Conservation (phyloP, 64 coral and sea anemone species). For the Dendrophyllia cribrosa region DNA sequence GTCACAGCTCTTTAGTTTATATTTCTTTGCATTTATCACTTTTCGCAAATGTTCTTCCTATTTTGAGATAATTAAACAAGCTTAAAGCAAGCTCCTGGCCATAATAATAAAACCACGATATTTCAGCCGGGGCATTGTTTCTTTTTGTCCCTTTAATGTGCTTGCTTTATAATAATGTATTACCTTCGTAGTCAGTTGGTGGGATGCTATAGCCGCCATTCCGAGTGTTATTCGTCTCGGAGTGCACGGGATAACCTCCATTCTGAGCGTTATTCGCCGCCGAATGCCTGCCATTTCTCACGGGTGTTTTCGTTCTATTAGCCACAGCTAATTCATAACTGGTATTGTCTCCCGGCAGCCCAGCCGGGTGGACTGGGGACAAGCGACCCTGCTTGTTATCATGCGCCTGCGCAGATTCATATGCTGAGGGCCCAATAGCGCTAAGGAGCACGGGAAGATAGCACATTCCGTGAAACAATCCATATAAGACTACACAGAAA, state of each 20-base stretch:
- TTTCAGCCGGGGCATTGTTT: no score
- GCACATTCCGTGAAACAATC: constrained; percentile 88
- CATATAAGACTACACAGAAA: constrained; percentile 85
- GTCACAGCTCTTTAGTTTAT: no score
- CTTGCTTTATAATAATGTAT: no score
- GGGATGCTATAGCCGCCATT: constrained; percentile 54
- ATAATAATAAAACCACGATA: no score
- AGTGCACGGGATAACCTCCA: not conserved
- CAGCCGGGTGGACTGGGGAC: constrained; percentile 66
- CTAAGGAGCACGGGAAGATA: constrained; percentile 89
- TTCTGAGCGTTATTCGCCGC: not conserved
- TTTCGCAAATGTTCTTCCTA: no score
- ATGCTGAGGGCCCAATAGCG: constrained; percentile 78
- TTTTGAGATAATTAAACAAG: no score
- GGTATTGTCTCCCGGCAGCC: constrained; percentile 38
- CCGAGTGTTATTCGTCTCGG: not conserved
- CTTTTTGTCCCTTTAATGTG: no score
- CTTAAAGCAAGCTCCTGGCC: no score
- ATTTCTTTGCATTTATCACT: no score
- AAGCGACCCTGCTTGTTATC: constrained; percentile 1
- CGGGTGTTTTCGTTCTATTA: constrained; percentile 41
- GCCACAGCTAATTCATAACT: constrained; percentile 61
- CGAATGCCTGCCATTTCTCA: not conserved
- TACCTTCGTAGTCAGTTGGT: constrained; percentile 77
- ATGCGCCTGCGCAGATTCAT: constrained; percentile 69